Evolutionary conservation across 1,140 invertebrate genomes (phyloP), one percentile per base, ranked within the genome.

Genomic region (Hylaeus volcanicus): DNA sequence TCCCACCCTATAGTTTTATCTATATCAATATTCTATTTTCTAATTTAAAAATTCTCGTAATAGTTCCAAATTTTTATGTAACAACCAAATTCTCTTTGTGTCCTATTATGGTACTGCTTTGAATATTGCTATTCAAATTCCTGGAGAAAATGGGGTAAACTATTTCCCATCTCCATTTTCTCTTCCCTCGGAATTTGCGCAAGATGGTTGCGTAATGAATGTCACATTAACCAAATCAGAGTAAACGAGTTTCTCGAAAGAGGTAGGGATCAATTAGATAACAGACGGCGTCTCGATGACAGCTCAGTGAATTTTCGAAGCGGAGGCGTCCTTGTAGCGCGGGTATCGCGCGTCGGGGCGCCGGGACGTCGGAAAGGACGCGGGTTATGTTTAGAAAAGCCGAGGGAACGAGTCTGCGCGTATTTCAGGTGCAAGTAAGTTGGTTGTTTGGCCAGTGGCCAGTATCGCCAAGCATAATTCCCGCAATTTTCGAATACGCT

Each of bases 361-460:
- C 61, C 83, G 70, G 65, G 70, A 76, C 43, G 66, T 70, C 60
- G 83, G 68, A 82, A 69, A 79, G 65, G 78, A 82, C 74, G 76
- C 78, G 68, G 63, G 79, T 89, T 92, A 92, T 91, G 90, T 91
- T 91, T 92, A 92, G 90, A 91, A 87, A 81, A 80, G 70, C 81
- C 61, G 82, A 75, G 85, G 68, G 86, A 88, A 72, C 85, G 81
- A 81, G 79, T 88, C 86, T 85, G 85, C 85, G 81, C 84, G 82
- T 91, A 92, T 91, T 92, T 92, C 90, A 92, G 91, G 89, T 92
- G 88, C 86, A 83, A 86, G 74, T 87, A 82, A 74, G 76, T 88
- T 81, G 69, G 77, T 82, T 79, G 82, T 75, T 92, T 93, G 92
- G 92, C 90, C 37, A 45, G 43, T 56, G 70, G 92, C 92, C 92